Evolutionary conservation across 2,797 vertebrate genomes (phyloP).

Genomic region (Enteromius thamalakanensis): DNA sequence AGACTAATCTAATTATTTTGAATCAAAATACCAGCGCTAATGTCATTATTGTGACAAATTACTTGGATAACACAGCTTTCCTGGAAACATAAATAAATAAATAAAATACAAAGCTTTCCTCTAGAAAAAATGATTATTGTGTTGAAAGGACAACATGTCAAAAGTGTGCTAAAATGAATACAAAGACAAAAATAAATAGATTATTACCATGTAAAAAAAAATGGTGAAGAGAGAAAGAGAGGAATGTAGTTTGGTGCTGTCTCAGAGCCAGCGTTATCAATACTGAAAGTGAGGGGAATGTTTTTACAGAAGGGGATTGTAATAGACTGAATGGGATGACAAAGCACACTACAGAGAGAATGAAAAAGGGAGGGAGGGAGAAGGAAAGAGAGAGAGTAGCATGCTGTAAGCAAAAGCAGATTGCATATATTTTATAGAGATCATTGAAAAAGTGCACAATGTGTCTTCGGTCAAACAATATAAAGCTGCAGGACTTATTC

Average conservation of each 20-base stretch:
- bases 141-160: conserved; percentile 49
- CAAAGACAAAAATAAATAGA: conserved; percentile 23
- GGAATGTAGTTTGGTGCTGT: conserved; percentile 45
- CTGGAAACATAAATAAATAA: conserved; percentile 35
- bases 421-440: conserved; percentile 42
- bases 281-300: conserved; percentile 79
- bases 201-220: conserved; percentile 26
- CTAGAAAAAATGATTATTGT: conserved; percentile 50
- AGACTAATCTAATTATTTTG: conserved; percentile 43
- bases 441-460: conserved; percentile 25
- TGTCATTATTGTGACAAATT: conserved; percentile 58
- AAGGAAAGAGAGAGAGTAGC: conserved; percentile 51
- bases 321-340: conserved; percentile 70
- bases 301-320: conserved; percentile 84
- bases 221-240: neutral
- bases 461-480: conserved; percentile 2
- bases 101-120: conserved; percentile 37
- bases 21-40: conserved; percentile 48
- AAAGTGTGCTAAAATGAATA: conserved; percentile 56
- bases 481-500: conserved; percentile 2
- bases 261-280: conserved; percentile 75
- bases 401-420: conserved; percentile 77
- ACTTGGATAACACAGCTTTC: conserved; percentile 45
- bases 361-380: conserved; percentile 75
- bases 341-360: conserved; percentile 62